Conservation (phyloP, 2,113 vertebrate species). For the Cyanoramphus novaezelandiae region DNA sequence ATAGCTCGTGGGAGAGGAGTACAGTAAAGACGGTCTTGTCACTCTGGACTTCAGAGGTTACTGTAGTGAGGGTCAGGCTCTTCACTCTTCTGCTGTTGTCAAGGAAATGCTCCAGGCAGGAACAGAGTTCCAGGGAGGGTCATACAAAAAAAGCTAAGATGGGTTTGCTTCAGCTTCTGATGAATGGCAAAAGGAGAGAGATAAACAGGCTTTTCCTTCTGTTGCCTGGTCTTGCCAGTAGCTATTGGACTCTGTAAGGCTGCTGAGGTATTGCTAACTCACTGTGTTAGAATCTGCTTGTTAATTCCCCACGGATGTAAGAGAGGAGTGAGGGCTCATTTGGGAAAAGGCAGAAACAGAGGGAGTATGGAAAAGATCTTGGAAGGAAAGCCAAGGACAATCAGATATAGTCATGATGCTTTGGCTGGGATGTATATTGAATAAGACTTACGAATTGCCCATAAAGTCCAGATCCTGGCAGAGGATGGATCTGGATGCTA, state of each 20-base stretch:
- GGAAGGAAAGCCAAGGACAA: constrained; percentile 42
- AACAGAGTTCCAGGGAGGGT: accelerated
- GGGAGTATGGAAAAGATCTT: background rate
- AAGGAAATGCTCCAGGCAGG: background rate
- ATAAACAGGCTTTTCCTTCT: background rate
- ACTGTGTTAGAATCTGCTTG: background rate
- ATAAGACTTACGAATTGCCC: background rate
- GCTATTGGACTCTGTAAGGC: background rate
- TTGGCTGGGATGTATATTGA: background rate
- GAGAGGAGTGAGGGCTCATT: background rate
- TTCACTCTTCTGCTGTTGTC: background rate
- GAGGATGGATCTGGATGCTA: background rate
- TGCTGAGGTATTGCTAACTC: background rate
- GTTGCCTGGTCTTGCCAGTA: background rate
- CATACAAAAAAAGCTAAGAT: background rate
- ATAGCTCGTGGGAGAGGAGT: background rate
- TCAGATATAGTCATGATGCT: background rate
- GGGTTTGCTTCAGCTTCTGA: background rate
- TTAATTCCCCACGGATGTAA: background rate
- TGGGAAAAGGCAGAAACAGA: background rate
- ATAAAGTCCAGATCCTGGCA: constrained; percentile 40
- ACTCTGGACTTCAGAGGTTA: background rate
- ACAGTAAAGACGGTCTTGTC: background rate
- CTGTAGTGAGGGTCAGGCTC: background rate
- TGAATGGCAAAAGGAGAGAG: background rate